Evolutionary conservation across 2,113 vertebrate genomes (phyloP).

Genomic region (Cervus canadensis): DNA sequence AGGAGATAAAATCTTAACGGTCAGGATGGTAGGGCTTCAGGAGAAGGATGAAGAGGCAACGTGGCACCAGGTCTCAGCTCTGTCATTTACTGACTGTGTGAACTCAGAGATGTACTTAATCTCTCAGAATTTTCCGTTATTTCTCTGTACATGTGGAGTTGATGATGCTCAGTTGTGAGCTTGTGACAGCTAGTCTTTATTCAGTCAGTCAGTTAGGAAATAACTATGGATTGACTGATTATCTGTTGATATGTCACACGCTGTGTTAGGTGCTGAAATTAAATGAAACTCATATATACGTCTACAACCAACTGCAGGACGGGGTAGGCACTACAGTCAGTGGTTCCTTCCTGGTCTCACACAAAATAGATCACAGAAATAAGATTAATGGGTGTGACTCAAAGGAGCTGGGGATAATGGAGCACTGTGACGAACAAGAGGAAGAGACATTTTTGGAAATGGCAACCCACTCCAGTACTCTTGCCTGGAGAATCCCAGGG

Average conservation of each 20-base stretch:
- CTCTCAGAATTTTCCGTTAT: neutral
- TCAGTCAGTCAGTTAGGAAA: neutral
- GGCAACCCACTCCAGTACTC: too few species aligned
- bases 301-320: neutral
- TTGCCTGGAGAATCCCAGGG: too few species aligned
- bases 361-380: neutral
- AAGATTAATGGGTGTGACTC: neutral
- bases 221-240: neutral
- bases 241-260: neutral
- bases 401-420: neutral
- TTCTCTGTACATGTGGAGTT: neutral
- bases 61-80: neutral
- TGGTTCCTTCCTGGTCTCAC: neutral
- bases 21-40: neutral
- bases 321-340: neutral
- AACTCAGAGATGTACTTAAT: neutral
- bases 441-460: neutral
- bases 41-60: neutral
- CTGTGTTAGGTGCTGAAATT: neutral
- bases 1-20: neutral
- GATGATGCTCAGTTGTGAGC: fast-evolving
- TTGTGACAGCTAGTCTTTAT: neutral
- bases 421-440: neutral
- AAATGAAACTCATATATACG: neutral
- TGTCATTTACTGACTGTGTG: neutral